Evolutionary conservation across 2,113 vertebrate species (phyloP).

Genomic region (Leptocoma aspasia): DNA sequence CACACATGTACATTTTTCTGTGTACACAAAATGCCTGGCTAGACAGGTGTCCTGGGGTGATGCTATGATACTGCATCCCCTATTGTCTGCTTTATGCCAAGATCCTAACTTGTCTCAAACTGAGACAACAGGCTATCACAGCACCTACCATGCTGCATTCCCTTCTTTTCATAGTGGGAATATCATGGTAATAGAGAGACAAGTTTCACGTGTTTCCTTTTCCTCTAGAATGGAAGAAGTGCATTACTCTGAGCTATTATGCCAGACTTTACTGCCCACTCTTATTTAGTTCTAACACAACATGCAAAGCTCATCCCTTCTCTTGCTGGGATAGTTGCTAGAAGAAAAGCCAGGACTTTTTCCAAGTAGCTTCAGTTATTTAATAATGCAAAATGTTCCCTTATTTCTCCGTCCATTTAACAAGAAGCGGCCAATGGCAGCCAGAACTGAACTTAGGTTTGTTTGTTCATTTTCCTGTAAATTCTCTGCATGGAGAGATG

Average conservation of each 20-base stretch:
- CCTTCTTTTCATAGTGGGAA: neutral
- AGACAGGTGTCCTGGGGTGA: neutral
- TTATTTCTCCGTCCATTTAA: neutral
- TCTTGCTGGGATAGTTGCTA: neutral
- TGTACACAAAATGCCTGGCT: neutral
- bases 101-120: neutral
- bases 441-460: neutral
- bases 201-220: neutral
- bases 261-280: neutral
- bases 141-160: neutral
- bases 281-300: neutral
- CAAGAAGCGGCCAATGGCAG: neutral
- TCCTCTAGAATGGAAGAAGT: neutral
- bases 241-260: neutral
- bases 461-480: neutral
- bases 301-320: neutral
- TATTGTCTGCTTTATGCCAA: neutral
- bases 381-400: neutral
- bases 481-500: neutral
- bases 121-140: neutral
- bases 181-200: neutral
- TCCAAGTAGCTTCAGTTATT: neutral
- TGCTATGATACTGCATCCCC: neutral
- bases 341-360: neutral
- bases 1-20: neutral